A percentile compares a stretch with the other conserved stretches of the same genome.
phyloP scores from a whole-genome alignment of 2,888 invertebrate species.

The Eupithecia tripunctaria region DNA sequence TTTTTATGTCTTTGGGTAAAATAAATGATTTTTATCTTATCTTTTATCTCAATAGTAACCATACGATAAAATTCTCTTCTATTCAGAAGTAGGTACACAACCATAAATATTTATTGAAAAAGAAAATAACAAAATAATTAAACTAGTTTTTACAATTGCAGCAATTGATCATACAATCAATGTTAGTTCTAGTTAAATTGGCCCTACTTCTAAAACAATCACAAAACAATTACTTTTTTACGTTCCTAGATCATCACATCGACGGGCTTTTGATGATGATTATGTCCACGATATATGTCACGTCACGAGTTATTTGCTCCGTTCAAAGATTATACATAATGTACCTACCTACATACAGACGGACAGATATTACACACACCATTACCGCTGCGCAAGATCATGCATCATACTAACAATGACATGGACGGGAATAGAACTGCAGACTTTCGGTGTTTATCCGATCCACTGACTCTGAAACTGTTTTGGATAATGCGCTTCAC shows the following conservation, averaged over 20 bases:
- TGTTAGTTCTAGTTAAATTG: background rate
- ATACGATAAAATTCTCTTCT: background rate
- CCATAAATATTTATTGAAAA: background rate
- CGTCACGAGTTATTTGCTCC: background rate
- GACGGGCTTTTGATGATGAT: constrained; percentile 2
- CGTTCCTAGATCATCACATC: background rate
- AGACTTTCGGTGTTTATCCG: constrained; percentile 42
- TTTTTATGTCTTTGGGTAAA: no score
- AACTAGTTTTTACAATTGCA: no score
- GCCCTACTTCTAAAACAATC: background rate
- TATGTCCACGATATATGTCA: background rate
- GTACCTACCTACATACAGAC: no score
- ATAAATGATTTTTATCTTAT: no score
- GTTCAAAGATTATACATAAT: background rate
- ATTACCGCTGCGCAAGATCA: constrained; percentile 43
- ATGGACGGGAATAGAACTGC: constrained; percentile 61
- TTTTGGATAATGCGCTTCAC: background rate
- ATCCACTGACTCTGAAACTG: constrained; percentile 41
- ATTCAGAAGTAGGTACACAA: background rate
- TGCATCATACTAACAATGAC: constrained; percentile 67
- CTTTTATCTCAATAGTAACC: no score
- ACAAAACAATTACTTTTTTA: background rate
- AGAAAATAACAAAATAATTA: no score
- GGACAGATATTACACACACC: constrained; percentile 20
- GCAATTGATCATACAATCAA: no score